phyloP scores from a whole-genome alignment of 2,113 vertebrate genomes.

The Illadopsis cleaveri region DNA sequence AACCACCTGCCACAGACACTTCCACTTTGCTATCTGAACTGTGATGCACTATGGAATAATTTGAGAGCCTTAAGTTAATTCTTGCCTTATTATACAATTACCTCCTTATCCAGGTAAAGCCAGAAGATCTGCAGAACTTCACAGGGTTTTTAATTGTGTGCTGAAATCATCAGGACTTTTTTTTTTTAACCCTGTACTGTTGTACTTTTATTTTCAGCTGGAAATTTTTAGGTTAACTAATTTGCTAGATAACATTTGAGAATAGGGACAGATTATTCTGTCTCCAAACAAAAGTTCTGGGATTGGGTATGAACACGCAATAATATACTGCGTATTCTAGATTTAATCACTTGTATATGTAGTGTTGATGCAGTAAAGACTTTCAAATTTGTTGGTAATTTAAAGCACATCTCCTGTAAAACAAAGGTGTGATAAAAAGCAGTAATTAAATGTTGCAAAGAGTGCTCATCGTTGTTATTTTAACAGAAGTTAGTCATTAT shows the following conservation, averaged over 20 bases:
- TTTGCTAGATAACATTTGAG: neutral
- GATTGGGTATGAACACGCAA: neutral
- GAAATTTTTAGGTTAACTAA: neutral
- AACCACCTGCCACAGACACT: neutral
- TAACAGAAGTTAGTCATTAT: constrained; percentile 19
- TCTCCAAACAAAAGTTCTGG: neutral
- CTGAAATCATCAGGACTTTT: neutral
- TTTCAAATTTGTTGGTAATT: constrained; percentile 47
- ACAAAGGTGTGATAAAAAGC: constrained; percentile 15
- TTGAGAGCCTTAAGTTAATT: neutral
- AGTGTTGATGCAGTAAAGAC: constrained; percentile 12
- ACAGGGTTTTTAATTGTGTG: rapidly evolving
- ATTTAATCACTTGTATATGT: constrained; percentile 15
- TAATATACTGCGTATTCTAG: neutral
- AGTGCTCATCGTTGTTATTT: neutral
- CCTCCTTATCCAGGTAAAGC: neutral
- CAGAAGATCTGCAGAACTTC: neutral
- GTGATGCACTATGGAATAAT: neutral
- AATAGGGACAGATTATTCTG: neutral
- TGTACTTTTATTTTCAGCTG: neutral
- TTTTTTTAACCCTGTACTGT: neutral
- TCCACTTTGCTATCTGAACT: neutral
- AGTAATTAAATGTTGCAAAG: neutral
- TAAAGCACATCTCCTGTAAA: neutral
- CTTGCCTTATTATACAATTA: neutral